Base-by-base conservation (phyloP, 2,113 vertebrate species). In the Serilophus lunatus region DNA sequence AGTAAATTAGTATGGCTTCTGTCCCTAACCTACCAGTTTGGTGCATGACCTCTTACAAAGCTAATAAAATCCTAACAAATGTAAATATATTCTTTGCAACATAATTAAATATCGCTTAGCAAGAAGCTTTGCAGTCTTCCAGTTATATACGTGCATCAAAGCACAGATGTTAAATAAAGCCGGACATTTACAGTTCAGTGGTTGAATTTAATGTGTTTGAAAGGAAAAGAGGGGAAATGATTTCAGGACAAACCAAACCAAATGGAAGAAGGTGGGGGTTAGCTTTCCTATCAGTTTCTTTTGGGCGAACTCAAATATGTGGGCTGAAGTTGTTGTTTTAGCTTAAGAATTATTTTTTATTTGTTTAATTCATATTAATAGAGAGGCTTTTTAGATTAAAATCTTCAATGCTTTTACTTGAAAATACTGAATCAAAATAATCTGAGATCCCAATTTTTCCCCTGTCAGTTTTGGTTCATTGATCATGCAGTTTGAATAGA, bases 221-320 rank as follows among this genome's bases (percentile, higher is more conserved):
- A 90, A 96, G 54, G 66, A 80, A 63, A 54, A 90, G 49, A 82
- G 61, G 59, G 75, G 54, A 92, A 93, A 94, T 90, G 88, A 45
- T 96, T 96, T 94, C 66, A 86, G 92, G 82, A 96, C 82, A 94
- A 95, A 91, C 44, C 84, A 94, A 94, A 84, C 57, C 90, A 96
- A 85, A 88, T 92, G 92, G 85, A 44, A 88, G 28, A 92, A 92
- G 35, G n/a, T 81, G 59, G 33, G 6, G 10, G 36, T 36, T 87
- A 85, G 40, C 28, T 93, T 72, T 82, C 33, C n/a, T 18, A 61
- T 44, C 40, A 22, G 1, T 72, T 83, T 86, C 19, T 92, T 82
- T 72, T 49, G 17, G 8, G 19, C 80, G 23, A 90, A 42, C 49
- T 18, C 17, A 71, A 75, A 71, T 68, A 25, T 4, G 4, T 45